Evolutionary conservation across 2,797 vertebrate genomes (phyloP), one percentile per base, ranked within the genome.

Genomic region (Varecia variegata): DNA sequence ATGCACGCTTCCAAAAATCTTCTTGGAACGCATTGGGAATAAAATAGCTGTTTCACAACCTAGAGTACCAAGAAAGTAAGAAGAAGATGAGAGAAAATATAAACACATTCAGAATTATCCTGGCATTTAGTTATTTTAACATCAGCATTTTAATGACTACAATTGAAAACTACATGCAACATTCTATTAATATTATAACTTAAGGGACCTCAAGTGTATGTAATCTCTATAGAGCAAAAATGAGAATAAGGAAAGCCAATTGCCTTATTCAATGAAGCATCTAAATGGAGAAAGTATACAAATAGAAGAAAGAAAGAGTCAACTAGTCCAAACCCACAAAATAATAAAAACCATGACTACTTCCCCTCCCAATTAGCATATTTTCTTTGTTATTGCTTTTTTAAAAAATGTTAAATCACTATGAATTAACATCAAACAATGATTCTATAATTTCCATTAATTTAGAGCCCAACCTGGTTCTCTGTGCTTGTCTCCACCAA

Each of bases 1-100:
- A 43, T 98, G 98, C 65, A 99, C 98, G 0, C 99, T 99, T 83
- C 99, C 99, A 93, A 99, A 99, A 94, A 99, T 99, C 97, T 99
- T 99, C 76, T 98, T 98, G 3, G 99, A 99, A n/a, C 99, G 99
- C 99, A 99, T 99, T 38, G 99, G 99, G 97, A 99, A 99, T 94
- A 99, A 98, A 35, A 99, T 98, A 0, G 99, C 99, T 38, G 98
- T 99, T 96, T 99, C 99, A 93, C 99, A 99, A 67, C 99, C 99
- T 99, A 83, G 13, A 97, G 96, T 32, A 73, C 65, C 40, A 90
- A 93, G 17, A 96, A 25, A 87, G 60, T 23, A 20, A 32, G 47
- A 93, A 83, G 43, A 6, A 10, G 0, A 27, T 94, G 65, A 95
- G 89, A 87, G 52, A 91, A 43, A 38, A 96, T 10, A 32, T 6